phyloP scores from a whole-genome alignment of 2,113 vertebrate species.

The Pachyramphus minor region DNA sequence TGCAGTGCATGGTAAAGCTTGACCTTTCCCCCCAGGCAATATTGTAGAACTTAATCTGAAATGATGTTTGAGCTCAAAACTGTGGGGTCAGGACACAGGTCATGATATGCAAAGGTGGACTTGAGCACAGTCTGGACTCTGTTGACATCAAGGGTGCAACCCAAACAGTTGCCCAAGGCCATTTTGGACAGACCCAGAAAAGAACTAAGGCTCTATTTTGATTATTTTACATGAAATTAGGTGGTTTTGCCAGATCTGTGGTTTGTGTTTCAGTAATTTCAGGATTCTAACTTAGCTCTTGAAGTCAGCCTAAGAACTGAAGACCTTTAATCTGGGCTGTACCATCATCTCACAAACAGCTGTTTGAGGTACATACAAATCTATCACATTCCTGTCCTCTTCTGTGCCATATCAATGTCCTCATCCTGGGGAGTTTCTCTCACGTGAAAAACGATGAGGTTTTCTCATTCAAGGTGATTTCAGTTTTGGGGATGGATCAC shows the following conservation, averaged over 20 bases:
- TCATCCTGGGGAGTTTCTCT: neutral
- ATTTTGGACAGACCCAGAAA: neutral
- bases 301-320: neutral
- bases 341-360: neutral
- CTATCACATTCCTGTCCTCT: neutral
- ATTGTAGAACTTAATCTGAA: neutral
- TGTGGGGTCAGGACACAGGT: neutral
- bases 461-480: slow-evolving; percentile 73
- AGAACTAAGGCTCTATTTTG: neutral
- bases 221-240: neutral
- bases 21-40: neutral
- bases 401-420: rapidly evolving
- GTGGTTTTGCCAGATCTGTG: neutral
- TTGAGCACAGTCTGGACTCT: neutral
- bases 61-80: neutral
- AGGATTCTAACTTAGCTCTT: neutral
- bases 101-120: neutral
- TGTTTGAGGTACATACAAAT: neutral
- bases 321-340: neutral
- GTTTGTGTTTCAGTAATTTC: neutral
- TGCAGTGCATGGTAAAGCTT: rapidly evolving
- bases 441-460: neutral
- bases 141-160: rapidly evolving
- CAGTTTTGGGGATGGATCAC: slow-evolving; percentile 70
- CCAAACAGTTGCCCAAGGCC: neutral